These are phyloP conservation scores for Buathra laborator DNA, from an alignment of 2,888 invertebrate genomes.

Conservation along the genomic window DNA sequence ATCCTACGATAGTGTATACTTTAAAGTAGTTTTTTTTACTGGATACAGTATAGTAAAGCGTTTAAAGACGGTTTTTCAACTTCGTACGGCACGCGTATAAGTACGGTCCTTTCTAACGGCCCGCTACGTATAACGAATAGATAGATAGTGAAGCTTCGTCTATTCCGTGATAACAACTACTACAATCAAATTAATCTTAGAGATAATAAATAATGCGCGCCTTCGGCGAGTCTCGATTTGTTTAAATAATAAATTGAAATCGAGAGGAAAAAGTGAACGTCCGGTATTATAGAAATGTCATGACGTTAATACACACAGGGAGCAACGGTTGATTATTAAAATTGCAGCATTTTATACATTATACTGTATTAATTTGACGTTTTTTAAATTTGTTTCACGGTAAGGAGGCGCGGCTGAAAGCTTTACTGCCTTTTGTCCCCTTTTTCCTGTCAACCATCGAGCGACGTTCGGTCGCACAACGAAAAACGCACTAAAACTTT, in stretches of 20 bases:
- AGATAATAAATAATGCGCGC: background rate
- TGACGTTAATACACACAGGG: background rate
- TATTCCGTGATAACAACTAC: constrained; percentile 12
- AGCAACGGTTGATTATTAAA: constrained; percentile 24
- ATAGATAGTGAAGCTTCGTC: constrained; percentile 3
- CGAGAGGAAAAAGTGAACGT: background rate
- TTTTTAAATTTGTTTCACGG: constrained; percentile 9
- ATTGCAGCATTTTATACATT: constrained; percentile 16
- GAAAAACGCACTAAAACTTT: constrained; percentile 50
- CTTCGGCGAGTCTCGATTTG: background rate
- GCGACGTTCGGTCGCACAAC: constrained; percentile 29
- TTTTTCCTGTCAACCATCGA: constrained; percentile 52
- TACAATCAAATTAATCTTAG: background rate
- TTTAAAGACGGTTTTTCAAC: background rate
- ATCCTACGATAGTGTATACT: constrained; percentile 18
- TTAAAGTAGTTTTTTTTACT: constrained; percentile 15
- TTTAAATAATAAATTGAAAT: constrained; percentile 9
- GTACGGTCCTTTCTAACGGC: constrained; percentile 29
- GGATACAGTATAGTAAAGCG: background rate
- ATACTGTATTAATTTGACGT: background rate
- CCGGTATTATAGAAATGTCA: constrained; percentile 9
- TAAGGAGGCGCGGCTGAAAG: background rate
- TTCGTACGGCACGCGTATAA: constrained; percentile 1
- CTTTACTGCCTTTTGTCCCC: constrained; percentile 6
- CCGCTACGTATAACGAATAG: background rate